Evolutionary conservation across 2,888 invertebrate species (phyloP).

Genomic region (Phlogophora meticulosa): DNA sequence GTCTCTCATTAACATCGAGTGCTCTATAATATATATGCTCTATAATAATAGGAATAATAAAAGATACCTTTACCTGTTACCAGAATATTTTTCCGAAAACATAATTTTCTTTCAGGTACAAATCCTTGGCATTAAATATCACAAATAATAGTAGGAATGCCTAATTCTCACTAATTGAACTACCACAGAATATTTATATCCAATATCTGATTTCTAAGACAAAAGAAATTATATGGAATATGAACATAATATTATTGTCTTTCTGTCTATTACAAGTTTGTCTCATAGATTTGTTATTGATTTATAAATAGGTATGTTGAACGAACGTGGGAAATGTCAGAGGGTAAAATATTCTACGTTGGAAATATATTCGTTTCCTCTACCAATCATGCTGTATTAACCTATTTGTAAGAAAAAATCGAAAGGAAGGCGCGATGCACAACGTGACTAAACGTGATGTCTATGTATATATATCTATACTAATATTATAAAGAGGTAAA

Average conservation of each 20-base stretch:
- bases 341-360: background rate
- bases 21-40: too few species aligned
- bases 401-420: too few species aligned
- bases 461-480: too few species aligned
- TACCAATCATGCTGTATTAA: too few species aligned
- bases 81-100: too few species aligned
- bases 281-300: conserved; percentile 1
- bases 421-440: too few species aligned
- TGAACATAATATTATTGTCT: background rate
- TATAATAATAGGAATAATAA: too few species aligned
- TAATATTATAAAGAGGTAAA: too few species aligned
- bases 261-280: background rate
- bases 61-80: too few species aligned
- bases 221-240: background rate
- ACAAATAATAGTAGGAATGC: background rate
- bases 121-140: too few species aligned
- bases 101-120: background rate
- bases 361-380: background rate
- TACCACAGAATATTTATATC: background rate
- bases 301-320: conserved; percentile 1
- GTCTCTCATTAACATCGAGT: too few species aligned
- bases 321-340: conserved; percentile 13
- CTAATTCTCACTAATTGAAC: conserved; percentile 10
- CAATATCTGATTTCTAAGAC: background rate
- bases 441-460: too few species aligned